These are phyloP conservation scores for Patella depressa DNA, from an alignment of 2,888 invertebrate genomes.

Conservation along the genomic window DNA sequence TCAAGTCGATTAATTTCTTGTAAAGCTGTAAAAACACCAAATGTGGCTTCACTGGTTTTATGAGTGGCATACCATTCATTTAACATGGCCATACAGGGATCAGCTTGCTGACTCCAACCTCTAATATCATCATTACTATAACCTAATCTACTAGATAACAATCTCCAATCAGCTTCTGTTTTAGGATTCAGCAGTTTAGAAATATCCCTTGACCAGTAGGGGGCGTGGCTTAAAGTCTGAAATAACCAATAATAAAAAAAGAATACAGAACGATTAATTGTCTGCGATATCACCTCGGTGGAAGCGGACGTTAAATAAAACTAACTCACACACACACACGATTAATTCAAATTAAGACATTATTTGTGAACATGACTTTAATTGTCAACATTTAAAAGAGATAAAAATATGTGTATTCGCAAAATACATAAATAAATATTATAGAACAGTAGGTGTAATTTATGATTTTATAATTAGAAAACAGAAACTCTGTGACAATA, in stretches of 20 bases:
- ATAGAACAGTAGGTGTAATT: background rate
- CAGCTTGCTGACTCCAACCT: conserved; percentile 64
- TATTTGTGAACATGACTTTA: background rate
- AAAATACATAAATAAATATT: background rate
- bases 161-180: conserved; percentile 63
- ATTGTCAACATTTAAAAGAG: background rate
- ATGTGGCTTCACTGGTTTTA: conserved; percentile 62
- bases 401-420: background rate
- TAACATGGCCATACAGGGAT: conserved; percentile 67
- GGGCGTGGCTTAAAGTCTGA: conserved; percentile 67
- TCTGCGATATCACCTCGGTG: no score
- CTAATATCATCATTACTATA: conserved; percentile 65
- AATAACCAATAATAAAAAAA: conserved; percentile 33
- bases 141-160: conserved; percentile 63
- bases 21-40: conserved; percentile 59
- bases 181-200: conserved; percentile 62
- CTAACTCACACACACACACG: no score
- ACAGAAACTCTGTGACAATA: no score
- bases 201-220: conserved; percentile 65
- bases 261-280: conserved; percentile 21
- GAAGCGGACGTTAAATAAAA: no score
- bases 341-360: no score
- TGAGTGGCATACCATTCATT: conserved; percentile 68
- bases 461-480: no score
- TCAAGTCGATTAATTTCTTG: conserved; percentile 66